Evolutionary conservation across 2,797 vertebrate species (phyloP).

Genomic region (Coregonus ussuriensis): DNA sequence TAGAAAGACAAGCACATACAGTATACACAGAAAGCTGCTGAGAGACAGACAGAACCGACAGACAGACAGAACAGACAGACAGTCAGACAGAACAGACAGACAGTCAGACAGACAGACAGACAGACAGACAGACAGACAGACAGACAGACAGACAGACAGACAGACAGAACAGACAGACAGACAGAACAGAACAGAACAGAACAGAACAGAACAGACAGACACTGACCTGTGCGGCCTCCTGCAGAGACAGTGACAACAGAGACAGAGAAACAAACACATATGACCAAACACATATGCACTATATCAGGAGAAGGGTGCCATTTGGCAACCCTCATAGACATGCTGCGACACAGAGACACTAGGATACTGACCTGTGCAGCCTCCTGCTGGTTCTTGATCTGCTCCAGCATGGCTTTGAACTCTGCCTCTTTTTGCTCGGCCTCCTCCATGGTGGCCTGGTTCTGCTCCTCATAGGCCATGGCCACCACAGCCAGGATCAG

Average conservation of each 20-base stretch:
- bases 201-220: background rate
- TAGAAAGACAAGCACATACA: background rate
- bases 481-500: constrained; percentile 98
- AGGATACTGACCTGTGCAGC: constrained; percentile 84
- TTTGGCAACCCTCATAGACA: background rate
- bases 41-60: background rate
- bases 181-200: background rate
- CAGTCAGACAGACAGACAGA: background rate
- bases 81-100: background rate
- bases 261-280: background rate
- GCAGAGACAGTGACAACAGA: constrained; percentile 64
- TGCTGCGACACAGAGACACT: background rate
- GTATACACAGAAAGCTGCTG: too few species aligned
- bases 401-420: constrained; percentile 98
- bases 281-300: background rate
- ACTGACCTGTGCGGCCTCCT: constrained; percentile 91
- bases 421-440: constrained; percentile 97
- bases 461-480: constrained; percentile 99
- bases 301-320: background rate
- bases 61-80: background rate
- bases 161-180: background rate
- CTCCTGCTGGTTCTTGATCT: constrained; percentile 93
- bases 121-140: background rate
- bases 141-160: background rate
- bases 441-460: constrained; percentile 98